phyloP scores from a whole-genome alignment of 2,888 invertebrate species.

The Ormyrus pomaceus region DNA sequence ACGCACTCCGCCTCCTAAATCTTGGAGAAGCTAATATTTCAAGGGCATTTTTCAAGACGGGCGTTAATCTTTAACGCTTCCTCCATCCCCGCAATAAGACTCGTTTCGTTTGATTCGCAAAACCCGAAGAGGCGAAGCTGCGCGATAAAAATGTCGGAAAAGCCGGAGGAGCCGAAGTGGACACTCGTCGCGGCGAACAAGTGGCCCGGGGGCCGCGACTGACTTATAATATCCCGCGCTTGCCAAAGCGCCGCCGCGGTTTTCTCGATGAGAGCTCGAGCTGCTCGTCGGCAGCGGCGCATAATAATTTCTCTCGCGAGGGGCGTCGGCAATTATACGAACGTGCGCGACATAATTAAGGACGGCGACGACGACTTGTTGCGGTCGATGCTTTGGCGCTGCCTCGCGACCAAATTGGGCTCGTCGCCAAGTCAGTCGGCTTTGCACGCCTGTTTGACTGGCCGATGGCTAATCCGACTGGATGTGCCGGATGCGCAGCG shows the following conservation, averaged over 20 bases:
- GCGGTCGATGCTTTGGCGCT: constrained; percentile 36
- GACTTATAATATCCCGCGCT: too few relatives aligned
- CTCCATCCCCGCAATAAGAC: too few relatives aligned
- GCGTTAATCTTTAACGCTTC: too few relatives aligned
- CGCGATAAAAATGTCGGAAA: too few relatives aligned
- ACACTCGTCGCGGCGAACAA: too few relatives aligned
- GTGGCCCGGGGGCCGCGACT: too few relatives aligned
- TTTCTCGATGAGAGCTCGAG: constrained; percentile 21
- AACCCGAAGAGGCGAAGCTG: too few relatives aligned
- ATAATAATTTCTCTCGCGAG: constrained; percentile 30
- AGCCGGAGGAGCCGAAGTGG: too few relatives aligned
- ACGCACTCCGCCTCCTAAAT: too few relatives aligned
- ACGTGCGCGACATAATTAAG: constrained; percentile 60
- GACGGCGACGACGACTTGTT: constrained; percentile 59
- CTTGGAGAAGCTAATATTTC: too few relatives aligned
- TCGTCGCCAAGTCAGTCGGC: constrained; percentile 55
- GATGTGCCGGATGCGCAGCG: background rate
- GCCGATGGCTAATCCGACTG: constrained; percentile 36
- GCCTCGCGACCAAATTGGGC: constrained; percentile 56
- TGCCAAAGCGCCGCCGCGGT: background rate
- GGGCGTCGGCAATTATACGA: constrained; percentile 23
- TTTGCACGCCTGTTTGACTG: constrained; percentile 23
- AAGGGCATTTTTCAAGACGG: too few relatives aligned
- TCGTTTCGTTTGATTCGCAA: too few relatives aligned
- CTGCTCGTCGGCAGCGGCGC: background rate